Evolutionary conservation across 2,797 vertebrate genomes (phyloP), one percentile per base, ranked within the genome.

Genomic region (Melanotaenia pygmaea): DNA sequence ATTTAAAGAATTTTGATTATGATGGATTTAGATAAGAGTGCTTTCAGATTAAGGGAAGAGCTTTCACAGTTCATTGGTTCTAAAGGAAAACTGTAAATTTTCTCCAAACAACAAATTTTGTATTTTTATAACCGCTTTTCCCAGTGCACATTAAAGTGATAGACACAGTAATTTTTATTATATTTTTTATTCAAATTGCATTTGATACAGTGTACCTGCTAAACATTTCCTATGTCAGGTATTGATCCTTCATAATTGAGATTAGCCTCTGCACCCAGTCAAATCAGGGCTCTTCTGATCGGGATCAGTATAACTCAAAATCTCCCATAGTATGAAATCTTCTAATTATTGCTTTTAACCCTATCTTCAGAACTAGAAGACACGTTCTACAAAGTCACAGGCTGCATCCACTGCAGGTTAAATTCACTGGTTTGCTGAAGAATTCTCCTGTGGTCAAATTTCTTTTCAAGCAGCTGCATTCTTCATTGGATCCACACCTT

Each of bases 401-500:
- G 20, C 38, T 59, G 61, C 18, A 9, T 54, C 54, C 61, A 40
- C 11, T 28, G 2, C 10, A 10, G 24, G 35, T 59, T 30, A 37
- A 51, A 63, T 18, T 22, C 43, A 66, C 43, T 50, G 26, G 14
- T 47, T 64, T 16, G 40, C 66, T 72, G 32, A 69, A n/a, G 18
- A 80, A 64, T 22, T 26, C 43, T 64, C 56, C 8, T 58, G 13
- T 18, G 56, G 56, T 43, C 53, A 45, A 62, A 53, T 18, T 35
- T 77, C 22, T 51, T 68, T 63, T 40, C 54, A 72, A 54, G 35
- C 26, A 54, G 28, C 62, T 59, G n/a, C 20, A 43, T n/a, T 35
- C n/a, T 35, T 66, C 35, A 77, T 14, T 59, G 50, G 37, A 68
- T 64, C n/a, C 22, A 53, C n/a, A 68, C 26, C 9, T 51, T 64